Evolutionary conservation across 2,797 vertebrate species (phyloP).

Genomic region (Sebastes iracundus): DNA sequence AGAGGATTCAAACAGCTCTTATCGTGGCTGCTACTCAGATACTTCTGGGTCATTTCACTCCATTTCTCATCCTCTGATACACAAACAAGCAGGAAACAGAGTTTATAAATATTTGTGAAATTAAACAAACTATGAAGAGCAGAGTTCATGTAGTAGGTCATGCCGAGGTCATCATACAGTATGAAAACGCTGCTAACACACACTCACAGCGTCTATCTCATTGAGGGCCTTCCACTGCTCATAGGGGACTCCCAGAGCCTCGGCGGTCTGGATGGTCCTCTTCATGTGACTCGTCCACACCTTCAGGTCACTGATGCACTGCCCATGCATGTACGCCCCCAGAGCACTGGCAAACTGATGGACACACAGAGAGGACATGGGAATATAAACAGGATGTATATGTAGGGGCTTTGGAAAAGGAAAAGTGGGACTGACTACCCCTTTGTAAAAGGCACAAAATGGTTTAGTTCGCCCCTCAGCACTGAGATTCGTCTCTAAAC

Average conservation of each 20-base stretch:
- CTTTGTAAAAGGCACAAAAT: background rate
- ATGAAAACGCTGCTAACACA: background rate
- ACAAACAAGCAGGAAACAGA: background rate
- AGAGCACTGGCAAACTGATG: conserved; percentile 85
- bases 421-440: too few relatives aligned
- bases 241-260: conserved; percentile 86
- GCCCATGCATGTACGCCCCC: conserved; percentile 84
- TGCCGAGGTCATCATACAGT: too few relatives aligned
- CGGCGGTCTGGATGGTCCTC: conserved; percentile 92
- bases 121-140: background rate
- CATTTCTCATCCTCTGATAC: background rate
- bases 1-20: too few relatives aligned
- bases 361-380: background rate
- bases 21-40: too few relatives aligned
- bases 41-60: too few relatives aligned
- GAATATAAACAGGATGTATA: background rate
- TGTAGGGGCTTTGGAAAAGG: rapidly evolving
- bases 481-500: background rate
- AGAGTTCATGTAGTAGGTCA: background rate
- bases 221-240: conserved; percentile 96
- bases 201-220: conserved; percentile 90
- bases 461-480: background rate
- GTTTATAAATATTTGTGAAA: background rate
- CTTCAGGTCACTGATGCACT: conserved; percentile 88
- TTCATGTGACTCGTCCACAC: conserved; percentile 96